Percentiles rank a stretch among this genome's conserved stretches.
These are phyloP conservation scores for Hartigia nigra DNA, from an alignment of 2,888 invertebrate species.

Conservation along the genomic window DNA sequence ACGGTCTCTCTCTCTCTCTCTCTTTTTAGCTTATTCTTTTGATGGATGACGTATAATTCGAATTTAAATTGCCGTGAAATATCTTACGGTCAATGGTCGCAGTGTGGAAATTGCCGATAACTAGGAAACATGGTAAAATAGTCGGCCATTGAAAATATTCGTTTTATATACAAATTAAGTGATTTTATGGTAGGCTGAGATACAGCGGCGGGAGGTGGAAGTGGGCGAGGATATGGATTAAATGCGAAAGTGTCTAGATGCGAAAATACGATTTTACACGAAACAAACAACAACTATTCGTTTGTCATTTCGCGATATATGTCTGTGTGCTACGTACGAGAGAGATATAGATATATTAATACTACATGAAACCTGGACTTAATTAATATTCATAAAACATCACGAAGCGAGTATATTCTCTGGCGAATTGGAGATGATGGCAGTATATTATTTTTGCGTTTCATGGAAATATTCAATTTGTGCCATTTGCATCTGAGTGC, in stretches of 20 bases:
- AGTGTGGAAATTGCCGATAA: not conserved
- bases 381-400: slow-evolving; percentile 6
- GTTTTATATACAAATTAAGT: slow-evolving; percentile 23
- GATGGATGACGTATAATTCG: not conserved
- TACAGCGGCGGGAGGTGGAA: too few relatives aligned
- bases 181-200: slow-evolving; percentile 8
- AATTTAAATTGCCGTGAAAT: not conserved
- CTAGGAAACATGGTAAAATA: not conserved
- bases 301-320: slow-evolving; percentile 3
- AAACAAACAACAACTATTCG: slow-evolving; percentile 9
- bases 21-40: not conserved
- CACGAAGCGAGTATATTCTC: not conserved
- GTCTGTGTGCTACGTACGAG: too few relatives aligned
- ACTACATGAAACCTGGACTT: not conserved
- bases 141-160: slow-evolving; percentile 13
- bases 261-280: not conserved
- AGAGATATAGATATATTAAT: too few relatives aligned
- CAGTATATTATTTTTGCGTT: slow-evolving; percentile 3
- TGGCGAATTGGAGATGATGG: not conserved
- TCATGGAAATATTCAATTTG: not conserved
- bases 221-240: not conserved
- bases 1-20: not conserved
- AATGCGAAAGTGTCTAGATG: not conserved
- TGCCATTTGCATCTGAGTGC: not conserved
- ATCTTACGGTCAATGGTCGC: not conserved